Base-by-base conservation (phyloP, 92 coral and sea anemone genomes). In the Epizoanthus fatuus region DNA sequence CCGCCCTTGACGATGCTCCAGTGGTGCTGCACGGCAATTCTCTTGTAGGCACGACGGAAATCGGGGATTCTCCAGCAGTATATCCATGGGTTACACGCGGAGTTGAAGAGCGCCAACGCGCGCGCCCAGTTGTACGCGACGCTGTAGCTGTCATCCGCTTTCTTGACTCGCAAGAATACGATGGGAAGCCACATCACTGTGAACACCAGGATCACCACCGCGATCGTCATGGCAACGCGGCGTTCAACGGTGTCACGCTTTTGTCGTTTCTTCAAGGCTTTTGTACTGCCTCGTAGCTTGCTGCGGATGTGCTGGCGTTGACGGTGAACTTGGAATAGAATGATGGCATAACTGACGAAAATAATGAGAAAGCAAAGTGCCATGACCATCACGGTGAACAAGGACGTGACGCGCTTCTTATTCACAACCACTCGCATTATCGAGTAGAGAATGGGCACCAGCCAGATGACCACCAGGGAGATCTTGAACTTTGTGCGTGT, bases 101-200 rank as follows among this genome's bases (percentile, higher is more conserved):
- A 92, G 75, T 92, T 92, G 75, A 93, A 89, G 49, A 94, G 81
- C 38, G 95, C 93, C 2, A 94, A 74, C 0, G 98, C 91, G 3
- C 98, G 89, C 38, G 95, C 98, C 98, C 98, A 94, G 88, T 92
- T 94, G 77, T 94, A 94, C 0, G 91, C 94, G 15, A 87, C 80
- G 13, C 96, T 95, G 20, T 85, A 83, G 58, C 91, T 87, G 13
- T 75, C 60, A 37, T 88, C 86, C 8, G 94, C 94, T 53, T 75
- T 62, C 52, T 25, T 72, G 54, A 90, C 75, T 25, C 98, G 90
- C 79, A 94, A 66, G 29, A 79, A 77, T 67, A 94, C 81, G 13
- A 94, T 75, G 0, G 98, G 98, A 49, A 92, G 68, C 98, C 98
- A 94, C 38, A 86, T 79, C 3, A 94, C 37, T 0, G 92, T 90